Evolutionary conservation across 2,797 vertebrate species (phyloP).

Genomic region (Schizopygopsis malacanthus): DNA sequence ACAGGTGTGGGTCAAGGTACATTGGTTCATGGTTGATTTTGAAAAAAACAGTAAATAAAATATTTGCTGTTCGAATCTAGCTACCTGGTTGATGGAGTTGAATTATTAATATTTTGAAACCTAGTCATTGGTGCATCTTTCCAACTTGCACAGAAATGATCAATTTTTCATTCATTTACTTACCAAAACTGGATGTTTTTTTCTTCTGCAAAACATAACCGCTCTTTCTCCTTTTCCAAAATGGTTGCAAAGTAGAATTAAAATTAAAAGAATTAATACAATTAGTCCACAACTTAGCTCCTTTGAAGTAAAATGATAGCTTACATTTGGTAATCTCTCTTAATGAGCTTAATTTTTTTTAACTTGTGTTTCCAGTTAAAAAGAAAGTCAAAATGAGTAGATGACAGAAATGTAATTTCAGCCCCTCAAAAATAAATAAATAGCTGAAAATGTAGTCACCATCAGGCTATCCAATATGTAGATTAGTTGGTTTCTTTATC

Average conservation of each 20-base stretch:
- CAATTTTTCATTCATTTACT: background rate
- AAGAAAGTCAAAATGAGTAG: background rate
- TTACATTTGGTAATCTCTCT: background rate
- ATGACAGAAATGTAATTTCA: background rate
- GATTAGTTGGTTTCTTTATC: background rate
- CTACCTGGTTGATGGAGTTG: constrained; percentile 7
- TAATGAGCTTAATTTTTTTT: background rate
- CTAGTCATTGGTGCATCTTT: constrained; percentile 6
- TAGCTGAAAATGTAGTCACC: background rate
- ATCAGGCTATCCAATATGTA: background rate
- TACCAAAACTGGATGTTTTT: background rate
- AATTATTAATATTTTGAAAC: constrained; percentile 14
- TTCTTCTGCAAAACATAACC: background rate
- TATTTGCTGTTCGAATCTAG: constrained; percentile 6
- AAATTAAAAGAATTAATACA: background rate
- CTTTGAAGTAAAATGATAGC: background rate
- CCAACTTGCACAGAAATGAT: background rate
- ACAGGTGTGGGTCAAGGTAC: constrained; percentile 5
- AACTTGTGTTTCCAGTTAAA: background rate
- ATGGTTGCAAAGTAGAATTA: background rate
- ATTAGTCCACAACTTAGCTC: background rate
- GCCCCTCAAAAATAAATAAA: background rate
- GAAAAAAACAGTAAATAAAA: constrained; percentile 28
- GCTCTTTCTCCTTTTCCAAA: background rate
- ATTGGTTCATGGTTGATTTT: background rate